phyloP scores from a whole-genome alignment of 53 echinoderm and acorn worm species.

The Zoroaster sp. region DNA sequence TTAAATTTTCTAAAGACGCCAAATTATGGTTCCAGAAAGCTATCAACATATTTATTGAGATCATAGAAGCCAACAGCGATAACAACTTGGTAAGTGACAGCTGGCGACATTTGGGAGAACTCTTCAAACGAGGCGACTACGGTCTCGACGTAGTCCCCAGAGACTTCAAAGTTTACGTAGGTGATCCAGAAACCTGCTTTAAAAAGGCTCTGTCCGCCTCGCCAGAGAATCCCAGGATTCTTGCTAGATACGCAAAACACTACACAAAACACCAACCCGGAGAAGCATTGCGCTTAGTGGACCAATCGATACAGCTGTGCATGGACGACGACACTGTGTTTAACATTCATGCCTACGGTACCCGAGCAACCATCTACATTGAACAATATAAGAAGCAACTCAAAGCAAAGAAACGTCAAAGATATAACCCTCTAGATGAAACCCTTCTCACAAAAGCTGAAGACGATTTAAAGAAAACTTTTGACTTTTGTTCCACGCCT shows the following conservation, averaged over 20 bases:
- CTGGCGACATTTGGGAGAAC: conserved; percentile 36
- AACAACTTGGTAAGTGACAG: neutral
- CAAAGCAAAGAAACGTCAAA: too few species aligned
- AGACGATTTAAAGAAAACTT: neutral
- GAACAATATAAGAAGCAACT: too few species aligned
- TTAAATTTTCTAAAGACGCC: neutral
- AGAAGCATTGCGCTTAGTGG: neutral
- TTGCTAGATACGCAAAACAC: conserved; percentile 3
- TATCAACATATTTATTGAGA: neutral
- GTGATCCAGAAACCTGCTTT: neutral
- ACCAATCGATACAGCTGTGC: neutral
- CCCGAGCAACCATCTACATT: too few species aligned
- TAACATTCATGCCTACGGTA: neutral
- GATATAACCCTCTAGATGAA: neutral
- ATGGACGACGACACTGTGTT: neutral
- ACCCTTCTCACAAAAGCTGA: neutral
- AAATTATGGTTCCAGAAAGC: neutral
- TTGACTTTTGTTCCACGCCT: neutral
- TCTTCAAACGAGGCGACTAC: neutral
- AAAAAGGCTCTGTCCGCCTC: neutral
- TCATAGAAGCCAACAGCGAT: neutral
- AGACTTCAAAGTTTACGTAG: neutral
- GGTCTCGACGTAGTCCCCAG: neutral
- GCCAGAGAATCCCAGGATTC: conserved; percentile 1
- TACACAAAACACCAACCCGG: neutral